Conservation (phyloP, 2,797 vertebrate species). For the Oophaga sylvatica region DNA sequence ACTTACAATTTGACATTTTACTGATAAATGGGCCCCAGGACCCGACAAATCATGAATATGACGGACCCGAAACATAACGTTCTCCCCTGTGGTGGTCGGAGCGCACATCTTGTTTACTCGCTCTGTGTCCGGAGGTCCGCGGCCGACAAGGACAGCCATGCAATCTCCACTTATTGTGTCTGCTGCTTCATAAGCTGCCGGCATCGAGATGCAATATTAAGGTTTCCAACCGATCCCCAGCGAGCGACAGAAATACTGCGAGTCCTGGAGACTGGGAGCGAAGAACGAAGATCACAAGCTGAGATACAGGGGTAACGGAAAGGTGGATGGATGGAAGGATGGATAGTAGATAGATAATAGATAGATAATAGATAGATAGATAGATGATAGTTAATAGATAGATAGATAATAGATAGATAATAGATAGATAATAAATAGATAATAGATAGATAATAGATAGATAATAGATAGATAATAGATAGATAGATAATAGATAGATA, state of each 20-base stretch:
- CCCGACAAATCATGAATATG: slow-evolving; percentile 35
- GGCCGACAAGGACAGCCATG: slow-evolving; percentile 28
- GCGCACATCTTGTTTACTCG: slow-evolving; percentile 31
- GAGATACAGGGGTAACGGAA: not conserved
- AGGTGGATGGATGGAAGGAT: not conserved
- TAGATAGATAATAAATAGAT: not conserved
- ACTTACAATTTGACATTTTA: slow-evolving; percentile 37
- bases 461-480: not conserved
- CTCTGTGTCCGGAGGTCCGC: not conserved
- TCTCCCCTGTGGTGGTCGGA: not conserved
- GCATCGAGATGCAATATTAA: slow-evolving; percentile 32
- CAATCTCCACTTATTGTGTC: slow-evolving; percentile 36
- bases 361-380: not conserved
- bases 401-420: slow-evolving; percentile 15
- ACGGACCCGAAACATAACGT: not conserved
- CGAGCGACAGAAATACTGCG: slow-evolving; percentile 14
- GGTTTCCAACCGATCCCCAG: slow-evolving; percentile 33
- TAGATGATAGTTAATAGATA: not conserved
- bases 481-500: not conserved
- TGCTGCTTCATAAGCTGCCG: slow-evolving; percentile 32
- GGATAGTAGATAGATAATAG: too few species aligned
- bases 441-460: slow-evolving; percentile 7
- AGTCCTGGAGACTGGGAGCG: slow-evolving; percentile 17
- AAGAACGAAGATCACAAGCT: not conserved
- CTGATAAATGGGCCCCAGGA: slow-evolving; percentile 34